Evolutionary conservation across 2,888 invertebrate genomes (phyloP).

Genomic region (Eristalinus aeneus): DNA sequence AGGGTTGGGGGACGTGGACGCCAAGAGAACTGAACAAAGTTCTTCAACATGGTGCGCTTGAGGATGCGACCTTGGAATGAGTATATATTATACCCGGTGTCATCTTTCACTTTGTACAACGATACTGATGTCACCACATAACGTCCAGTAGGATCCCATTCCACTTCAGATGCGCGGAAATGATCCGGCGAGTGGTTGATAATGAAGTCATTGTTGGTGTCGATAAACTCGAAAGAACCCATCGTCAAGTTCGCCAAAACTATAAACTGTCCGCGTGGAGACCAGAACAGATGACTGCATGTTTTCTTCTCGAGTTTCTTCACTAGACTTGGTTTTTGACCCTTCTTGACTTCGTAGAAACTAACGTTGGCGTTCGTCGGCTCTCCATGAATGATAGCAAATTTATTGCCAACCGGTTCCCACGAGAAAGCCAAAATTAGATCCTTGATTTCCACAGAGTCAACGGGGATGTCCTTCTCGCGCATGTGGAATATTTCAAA

Average conservation of each 20-base stretch:
- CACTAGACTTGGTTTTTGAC: slow-evolving; percentile 92
- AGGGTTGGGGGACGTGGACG: slow-evolving; percentile 95
- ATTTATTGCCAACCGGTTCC: slow-evolving; percentile 98
- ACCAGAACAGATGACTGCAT: slow-evolving; percentile 97
- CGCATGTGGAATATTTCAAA: slow-evolving; percentile 99
- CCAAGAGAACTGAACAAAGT: slow-evolving; percentile 97
- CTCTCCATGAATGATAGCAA: slow-evolving; percentile 98
- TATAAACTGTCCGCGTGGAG: slow-evolving; percentile 96
- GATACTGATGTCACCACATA: slow-evolving; percentile 98
- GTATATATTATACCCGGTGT: slow-evolving; percentile 97
- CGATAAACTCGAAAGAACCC: slow-evolving; percentile 96
- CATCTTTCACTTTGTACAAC: slow-evolving; percentile 97
- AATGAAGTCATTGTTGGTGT: slow-evolving; percentile 95
- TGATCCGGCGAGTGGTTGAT: slow-evolving; percentile 97
- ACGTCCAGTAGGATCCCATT: slow-evolving; percentile 99
- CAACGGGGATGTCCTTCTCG: slow-evolving; percentile 98
- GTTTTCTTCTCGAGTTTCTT: slow-evolving; percentile 94
- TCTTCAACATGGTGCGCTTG: slow-evolving; percentile 91
- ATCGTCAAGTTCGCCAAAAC: slow-evolving; percentile 94
- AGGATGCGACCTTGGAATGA: slow-evolving; percentile 94
- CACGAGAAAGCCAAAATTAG: slow-evolving; percentile 97
- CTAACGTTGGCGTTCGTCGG: slow-evolving; percentile 89
- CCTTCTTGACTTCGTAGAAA: slow-evolving; percentile 95
- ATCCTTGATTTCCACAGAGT: slow-evolving; percentile 97
- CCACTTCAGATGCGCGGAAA: slow-evolving; percentile 95